Percentiles rank a stretch among this genome's conserved stretches.
Conservation (phyloP, 2,113 vertebrate species). For the Tauraco erythrolophus region DNA sequence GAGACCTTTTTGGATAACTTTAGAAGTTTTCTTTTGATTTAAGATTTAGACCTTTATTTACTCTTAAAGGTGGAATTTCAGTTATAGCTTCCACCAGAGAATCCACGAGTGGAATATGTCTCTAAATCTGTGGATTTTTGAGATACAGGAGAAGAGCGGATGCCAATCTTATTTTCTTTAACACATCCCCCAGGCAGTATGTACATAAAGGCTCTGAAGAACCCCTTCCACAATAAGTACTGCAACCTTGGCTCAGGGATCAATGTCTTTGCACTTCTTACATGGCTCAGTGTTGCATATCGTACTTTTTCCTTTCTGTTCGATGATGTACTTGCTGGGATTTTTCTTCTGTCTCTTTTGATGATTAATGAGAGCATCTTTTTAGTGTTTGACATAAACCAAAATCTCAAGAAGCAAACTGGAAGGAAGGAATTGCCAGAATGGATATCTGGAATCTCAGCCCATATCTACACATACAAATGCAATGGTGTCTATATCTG, state of each 20-base stretch:
- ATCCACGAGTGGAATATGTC: background rate
- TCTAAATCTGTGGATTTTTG: background rate
- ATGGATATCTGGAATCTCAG: background rate
- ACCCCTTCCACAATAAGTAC: background rate
- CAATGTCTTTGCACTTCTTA: background rate
- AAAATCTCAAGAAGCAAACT: background rate
- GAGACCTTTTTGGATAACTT: background rate
- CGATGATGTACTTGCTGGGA: background rate
- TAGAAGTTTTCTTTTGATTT: background rate
- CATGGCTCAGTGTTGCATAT: background rate
- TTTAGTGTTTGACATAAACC: background rate
- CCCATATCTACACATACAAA: background rate
- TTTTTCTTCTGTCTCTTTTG: background rate
- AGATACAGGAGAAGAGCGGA: background rate
- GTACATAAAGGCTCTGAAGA: background rate
- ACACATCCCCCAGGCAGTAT: background rate
- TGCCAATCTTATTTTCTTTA: background rate
- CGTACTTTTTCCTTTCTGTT: background rate
- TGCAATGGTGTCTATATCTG: background rate
- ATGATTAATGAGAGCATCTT: background rate
- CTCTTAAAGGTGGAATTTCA: background rate
- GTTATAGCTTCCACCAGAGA: background rate
- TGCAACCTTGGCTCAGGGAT: background rate
- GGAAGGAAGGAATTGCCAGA: background rate
- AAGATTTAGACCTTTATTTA: background rate